Evolutionary conservation across 2,888 invertebrate species (phyloP), one percentile per base, ranked within the genome.

Genomic region (Amiota communis): DNA sequence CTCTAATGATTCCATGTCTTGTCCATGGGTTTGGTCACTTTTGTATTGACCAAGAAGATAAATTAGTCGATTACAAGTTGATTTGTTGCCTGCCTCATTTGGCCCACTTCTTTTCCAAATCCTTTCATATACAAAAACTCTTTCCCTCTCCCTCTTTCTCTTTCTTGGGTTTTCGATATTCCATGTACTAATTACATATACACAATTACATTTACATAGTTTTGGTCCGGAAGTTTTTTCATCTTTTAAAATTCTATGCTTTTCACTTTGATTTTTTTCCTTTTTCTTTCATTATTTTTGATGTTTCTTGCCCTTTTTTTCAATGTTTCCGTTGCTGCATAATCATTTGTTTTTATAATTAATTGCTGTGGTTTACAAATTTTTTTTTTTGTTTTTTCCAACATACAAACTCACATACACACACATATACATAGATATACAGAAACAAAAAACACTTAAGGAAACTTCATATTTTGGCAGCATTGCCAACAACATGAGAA

Each of bases 271-370:
- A 20, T 53, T 69, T 69, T 36, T n/a, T 36, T 69, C 23, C 20
- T 10, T 46, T 64, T 64, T 46, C 20, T 11, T 47, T 63, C 10
- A n/a, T 63, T 46, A n/a, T 65, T 65, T 15, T 56, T 57, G 20
- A 4, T 59, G 13, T 63, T 1, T 67, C 13, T 61, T 23, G n/a
- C 9, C 51, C 8, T 20, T 17, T 15, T 10, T 77, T 76, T 59
- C 79, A 20, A 12, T n/a, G 11, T 4, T 59, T 83, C 81, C 79
- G 78, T 77, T 79, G 77, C 80, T 73, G 77, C 82, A 84, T 83
- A 78, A 82, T 82, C 81, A 81, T 83, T 84, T 83, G 77, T 80
- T 79, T 77, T 79, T 77, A 79, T 82, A 82, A 86, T 85, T 86
- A 85, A 85, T 85, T 85, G 78, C 83, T 80, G 74, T 82, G 81